Conservation (phyloP, 2,888 invertebrate species). For the Atherix ibis region DNA sequence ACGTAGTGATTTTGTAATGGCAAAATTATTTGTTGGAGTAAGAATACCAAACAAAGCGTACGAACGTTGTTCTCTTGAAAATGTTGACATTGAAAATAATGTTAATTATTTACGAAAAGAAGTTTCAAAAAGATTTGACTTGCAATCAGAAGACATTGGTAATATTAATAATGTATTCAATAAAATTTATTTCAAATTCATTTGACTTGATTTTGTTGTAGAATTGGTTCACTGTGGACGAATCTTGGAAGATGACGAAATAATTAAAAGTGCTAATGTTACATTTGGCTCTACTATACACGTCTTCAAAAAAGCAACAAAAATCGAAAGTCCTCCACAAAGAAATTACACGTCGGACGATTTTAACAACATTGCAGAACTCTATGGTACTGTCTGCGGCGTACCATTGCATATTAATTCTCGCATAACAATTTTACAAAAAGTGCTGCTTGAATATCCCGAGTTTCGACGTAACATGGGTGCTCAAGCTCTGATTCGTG, state of each 20-base stretch:
- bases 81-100: conserved; percentile 40
- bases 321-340: conserved; percentile 15
- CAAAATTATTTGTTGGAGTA: conserved; percentile 33
- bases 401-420: conserved; percentile 32
- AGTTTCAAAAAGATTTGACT: conserved; percentile 34
- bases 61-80: conserved; percentile 38
- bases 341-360: conserved; percentile 13
- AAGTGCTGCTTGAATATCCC: conserved; percentile 49
- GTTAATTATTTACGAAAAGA: conserved; percentile 37
- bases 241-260: conserved; percentile 40
- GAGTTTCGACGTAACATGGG: conserved; percentile 51
- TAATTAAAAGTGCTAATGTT: conserved; percentile 38
- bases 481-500: conserved; percentile 53
- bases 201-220: too few relatives aligned
- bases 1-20: too few relatives aligned
- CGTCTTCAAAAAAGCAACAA: conserved; percentile 31
- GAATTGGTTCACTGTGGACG: conserved; percentile 42
- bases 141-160: conserved; percentile 38
- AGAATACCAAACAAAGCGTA: conserved; percentile 36
- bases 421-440: conserved; percentile 38
- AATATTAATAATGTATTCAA: conserved; percentile 12
- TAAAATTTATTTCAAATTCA: too few relatives aligned
- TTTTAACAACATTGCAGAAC: conserved; percentile 8
- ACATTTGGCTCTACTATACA: conserved; percentile 40
- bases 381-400: conserved; percentile 26